Evolutionary conservation across 2,888 invertebrate species (phyloP).

Genomic region (Phrixothrix hirtus): DNA sequence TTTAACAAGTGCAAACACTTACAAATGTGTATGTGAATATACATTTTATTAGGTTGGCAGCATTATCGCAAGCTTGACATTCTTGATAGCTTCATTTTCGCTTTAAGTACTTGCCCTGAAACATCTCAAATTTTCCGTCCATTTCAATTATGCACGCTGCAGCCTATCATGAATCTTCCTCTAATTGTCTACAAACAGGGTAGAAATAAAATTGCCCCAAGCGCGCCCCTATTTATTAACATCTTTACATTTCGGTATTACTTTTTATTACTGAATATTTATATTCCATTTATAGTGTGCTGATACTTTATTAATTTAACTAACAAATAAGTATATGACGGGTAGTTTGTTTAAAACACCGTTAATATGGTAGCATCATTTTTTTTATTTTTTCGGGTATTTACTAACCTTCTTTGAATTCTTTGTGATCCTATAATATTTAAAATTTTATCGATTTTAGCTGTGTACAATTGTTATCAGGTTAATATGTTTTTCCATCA

Average conservation of each 20-base stretch:
- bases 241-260: constrained; percentile 17
- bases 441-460: no score
- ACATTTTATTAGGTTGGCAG: constrained; percentile 24
- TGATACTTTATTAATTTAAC: no score
- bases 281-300: constrained; percentile 17
- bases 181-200: constrained; percentile 43
- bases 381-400: no score
- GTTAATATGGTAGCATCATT: no score
- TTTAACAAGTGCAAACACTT: constrained; percentile 6
- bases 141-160: constrained; percentile 46
- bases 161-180: constrained; percentile 45
- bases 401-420: no score
- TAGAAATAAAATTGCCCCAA: constrained; percentile 31
- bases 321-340: no score
- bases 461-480: no score
- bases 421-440: no score
- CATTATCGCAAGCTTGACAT: constrained; percentile 21
- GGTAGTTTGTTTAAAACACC: constrained; percentile 2
- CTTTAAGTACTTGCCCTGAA: constrained; percentile 30
- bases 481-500: no score
- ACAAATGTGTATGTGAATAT: constrained; percentile 7
- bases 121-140: constrained; percentile 31
- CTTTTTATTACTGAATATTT: constrained; percentile 25
- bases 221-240: constrained; percentile 21
- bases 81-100: constrained; percentile 36